A percentile compares a stretch with the other conserved stretches of the same genome.
These are phyloP conservation scores for Meriones unguiculatus DNA, from an alignment of 2,113 vertebrate species.

Conservation along the genomic window DNA sequence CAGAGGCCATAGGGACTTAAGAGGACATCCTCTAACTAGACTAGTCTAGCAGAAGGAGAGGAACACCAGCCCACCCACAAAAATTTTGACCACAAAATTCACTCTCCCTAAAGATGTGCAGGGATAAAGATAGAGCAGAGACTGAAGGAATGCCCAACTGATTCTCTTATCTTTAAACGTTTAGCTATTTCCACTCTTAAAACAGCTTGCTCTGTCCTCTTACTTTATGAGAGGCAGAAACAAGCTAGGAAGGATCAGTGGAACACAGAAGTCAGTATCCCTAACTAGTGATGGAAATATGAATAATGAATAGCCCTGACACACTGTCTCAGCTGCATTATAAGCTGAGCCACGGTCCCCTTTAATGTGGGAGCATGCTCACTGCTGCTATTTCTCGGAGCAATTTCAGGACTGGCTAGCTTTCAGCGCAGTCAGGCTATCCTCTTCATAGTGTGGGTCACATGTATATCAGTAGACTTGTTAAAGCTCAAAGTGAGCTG, in stretches of 20 bases:
- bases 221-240: constrained; percentile 16
- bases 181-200: neutral
- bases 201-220: neutral
- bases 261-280: neutral
- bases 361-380: neutral
- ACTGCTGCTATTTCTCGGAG: neutral
- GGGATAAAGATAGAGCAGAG: too few relatives aligned
- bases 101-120: too few relatives aligned
- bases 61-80: too few relatives aligned
- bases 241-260: neutral
- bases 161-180: neutral
- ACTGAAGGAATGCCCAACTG: too few relatives aligned
- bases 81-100: too few relatives aligned
- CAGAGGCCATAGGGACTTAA: too few relatives aligned
- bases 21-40: too few relatives aligned
- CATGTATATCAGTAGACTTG: constrained; percentile 50
- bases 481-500: constrained; percentile 76
- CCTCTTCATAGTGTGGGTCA: constrained; percentile 47
- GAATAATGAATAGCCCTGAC: neutral
- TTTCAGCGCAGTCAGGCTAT: constrained; percentile 35
- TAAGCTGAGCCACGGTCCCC: neutral
- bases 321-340: neutral
- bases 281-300: neutral
- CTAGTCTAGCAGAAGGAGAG: too few relatives aligned
- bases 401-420: constrained; percentile 17